Conservation (phyloP, 2,888 invertebrate genomes). For the Electrophaes corylata region DNA sequence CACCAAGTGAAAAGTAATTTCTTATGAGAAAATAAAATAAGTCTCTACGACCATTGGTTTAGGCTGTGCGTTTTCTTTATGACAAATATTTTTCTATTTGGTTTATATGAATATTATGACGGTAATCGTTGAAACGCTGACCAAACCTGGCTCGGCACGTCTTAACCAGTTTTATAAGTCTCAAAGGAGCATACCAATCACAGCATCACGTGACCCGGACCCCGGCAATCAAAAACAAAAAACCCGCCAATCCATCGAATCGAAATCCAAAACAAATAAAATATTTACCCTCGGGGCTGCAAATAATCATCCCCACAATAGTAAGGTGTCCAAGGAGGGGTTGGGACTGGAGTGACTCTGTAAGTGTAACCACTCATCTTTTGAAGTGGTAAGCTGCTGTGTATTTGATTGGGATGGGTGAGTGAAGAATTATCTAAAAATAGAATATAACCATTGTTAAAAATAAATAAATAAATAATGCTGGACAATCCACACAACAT, state of each 20-base stretch:
- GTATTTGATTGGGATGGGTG: neutral
- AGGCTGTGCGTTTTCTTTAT: no score
- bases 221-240: conserved; percentile 21
- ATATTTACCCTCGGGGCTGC: conserved; percentile 27
- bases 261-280: conserved; percentile 32
- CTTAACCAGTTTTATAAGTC: neutral
- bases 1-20: no score
- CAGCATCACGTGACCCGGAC: conserved; percentile 8
- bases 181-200: conserved; percentile 19
- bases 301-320: conserved; percentile 30
- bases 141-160: neutral
- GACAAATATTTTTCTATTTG: no score
- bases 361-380: neutral
- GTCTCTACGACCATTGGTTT: no score
- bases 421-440: neutral
- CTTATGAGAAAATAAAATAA: no score
- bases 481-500: no score
- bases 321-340: conserved; percentile 15
- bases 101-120: no score
- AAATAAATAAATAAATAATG: no score
- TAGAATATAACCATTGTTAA: no score
- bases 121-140: neutral
- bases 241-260: conserved; percentile 17
- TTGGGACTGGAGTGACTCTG: conserved; percentile 9
- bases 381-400: neutral